Conservation (phyloP, 2,888 invertebrate genomes). For the Tineola bisselliella region DNA sequence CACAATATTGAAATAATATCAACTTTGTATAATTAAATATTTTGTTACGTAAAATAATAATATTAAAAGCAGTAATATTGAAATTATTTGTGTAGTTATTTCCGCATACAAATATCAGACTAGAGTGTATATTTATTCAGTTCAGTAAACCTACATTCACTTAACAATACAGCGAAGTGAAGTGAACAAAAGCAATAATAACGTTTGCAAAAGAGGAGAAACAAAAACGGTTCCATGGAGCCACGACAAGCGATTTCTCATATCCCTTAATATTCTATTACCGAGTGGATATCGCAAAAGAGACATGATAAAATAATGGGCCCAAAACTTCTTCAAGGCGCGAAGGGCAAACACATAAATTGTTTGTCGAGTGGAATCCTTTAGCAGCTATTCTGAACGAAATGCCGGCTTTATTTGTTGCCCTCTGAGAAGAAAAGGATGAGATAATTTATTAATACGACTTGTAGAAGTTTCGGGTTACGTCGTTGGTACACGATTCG, state of each 20-base stretch:
- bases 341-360: conserved; percentile 45
- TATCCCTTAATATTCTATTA: conserved; percentile 11
- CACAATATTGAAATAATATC: too few relatives aligned
- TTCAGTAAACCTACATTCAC: neutral
- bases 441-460: conserved; percentile 40
- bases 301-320: conserved; percentile 36
- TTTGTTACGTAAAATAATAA: too few relatives aligned
- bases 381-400: conserved; percentile 21
- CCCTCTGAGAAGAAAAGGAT: conserved; percentile 34
- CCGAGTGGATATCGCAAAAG: conserved; percentile 11
- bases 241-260: conserved; percentile 9
- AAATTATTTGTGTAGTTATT: neutral
- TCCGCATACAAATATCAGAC: neutral
- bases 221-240: neutral
- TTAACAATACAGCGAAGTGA: neutral
- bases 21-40: too few relatives aligned
- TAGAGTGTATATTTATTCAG: neutral
- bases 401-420: conserved; percentile 23
- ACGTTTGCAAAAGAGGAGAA: neutral
- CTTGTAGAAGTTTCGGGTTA: conserved; percentile 12
- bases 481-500: neutral
- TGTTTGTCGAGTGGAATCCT: conserved; percentile 42
- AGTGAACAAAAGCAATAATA: neutral
- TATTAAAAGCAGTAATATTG: too few relatives aligned
- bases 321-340: conserved; percentile 38